A percentile compares a stretch with the other conserved stretches of the same genome.
Evolutionary conservation across 2,113 vertebrate species (phyloP).

Genomic region (Melanerpes formicivorus): DNA sequence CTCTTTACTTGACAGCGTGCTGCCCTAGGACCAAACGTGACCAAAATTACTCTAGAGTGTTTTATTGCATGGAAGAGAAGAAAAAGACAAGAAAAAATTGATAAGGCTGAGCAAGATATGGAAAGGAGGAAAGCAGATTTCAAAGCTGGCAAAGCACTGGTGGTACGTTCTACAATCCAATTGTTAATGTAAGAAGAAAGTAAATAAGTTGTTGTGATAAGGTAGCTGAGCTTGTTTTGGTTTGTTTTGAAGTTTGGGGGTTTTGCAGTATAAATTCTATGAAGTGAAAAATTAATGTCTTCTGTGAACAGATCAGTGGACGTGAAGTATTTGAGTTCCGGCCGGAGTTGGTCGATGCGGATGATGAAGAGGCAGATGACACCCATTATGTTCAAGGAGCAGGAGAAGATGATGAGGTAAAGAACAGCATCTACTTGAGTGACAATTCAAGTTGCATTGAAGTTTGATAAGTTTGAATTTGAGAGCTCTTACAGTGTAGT

Average conservation of each 20-base stretch:
- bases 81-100: constrained; percentile 96
- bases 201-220: background rate
- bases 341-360: constrained; percentile 92
- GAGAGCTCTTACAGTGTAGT: background rate
- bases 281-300: background rate
- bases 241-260: no score
- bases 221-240: no score
- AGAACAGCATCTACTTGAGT: background rate
- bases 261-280: no score
- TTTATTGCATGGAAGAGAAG: constrained; percentile 99
- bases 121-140: constrained; percentile 98
- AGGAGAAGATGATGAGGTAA: constrained; percentile 80
- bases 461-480: background rate
- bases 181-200: background rate
- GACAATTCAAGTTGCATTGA: background rate
- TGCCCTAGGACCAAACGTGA: constrained; percentile 91
- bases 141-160: constrained; percentile 92
- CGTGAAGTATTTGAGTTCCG: constrained; percentile 97
- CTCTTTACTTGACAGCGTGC: constrained; percentile 80
- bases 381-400: constrained; percentile 79
- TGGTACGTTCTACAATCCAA: constrained; percentile 76
- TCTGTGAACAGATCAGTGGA: constrained; percentile 86
- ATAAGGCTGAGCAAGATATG: constrained; percentile 90
- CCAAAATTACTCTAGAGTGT: constrained; percentile 96
- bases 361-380: constrained; percentile 94